Base-by-base conservation (phyloP, 2,888 invertebrate species). In the Ectemnius cavifrons region DNA sequence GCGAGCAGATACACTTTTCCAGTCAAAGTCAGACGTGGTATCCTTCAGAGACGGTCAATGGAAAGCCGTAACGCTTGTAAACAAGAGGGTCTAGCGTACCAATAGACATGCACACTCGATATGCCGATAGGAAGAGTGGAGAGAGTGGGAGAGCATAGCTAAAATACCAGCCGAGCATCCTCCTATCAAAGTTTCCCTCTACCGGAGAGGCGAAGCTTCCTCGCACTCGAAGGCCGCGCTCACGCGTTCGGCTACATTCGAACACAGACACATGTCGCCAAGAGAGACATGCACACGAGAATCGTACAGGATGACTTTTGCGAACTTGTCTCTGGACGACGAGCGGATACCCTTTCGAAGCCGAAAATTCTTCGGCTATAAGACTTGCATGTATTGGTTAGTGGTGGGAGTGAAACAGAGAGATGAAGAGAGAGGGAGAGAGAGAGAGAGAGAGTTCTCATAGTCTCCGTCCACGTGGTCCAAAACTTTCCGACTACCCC, bases 231-330 rank as follows among this genome's bases (percentile, higher is more conserved):
- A 73, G 47, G 47, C 60, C 59, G 59, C 28, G 49, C 37, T 8
- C 37, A 11, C 46, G 58, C 66, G 14, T 46, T 16, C 14, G n/a
- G 70, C 62, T 11, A 37, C 37, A 6, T 4, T 8, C 37, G 1
- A 6, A 37, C 37, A 37, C 37, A 37, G 8, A 37, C 11, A 37
- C 37, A 61, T 20, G 20, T 70, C 14, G 46, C n/a, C n/a, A 14
- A 5, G 45, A 52, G 28, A 56, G 76, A 76, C 76, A 75, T 80
- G 23, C n/a, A n/a, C n/a, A n/a, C n/a, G 23, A 23, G 2, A 3
- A 23, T 80, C 79, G 58, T 59, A 4, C 37, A 37, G 73, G 49
- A 49, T 65, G 76, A 77, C 77, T 82, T 82, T 77, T 52, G 64
- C 20, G 69, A 79, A 73, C 73, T 81, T 75, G 77, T 82, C 52